These are phyloP conservation scores for Clarias magur DNA, from an alignment of 2,113 vertebrate genomes.

Conservation along the genomic window DNA sequence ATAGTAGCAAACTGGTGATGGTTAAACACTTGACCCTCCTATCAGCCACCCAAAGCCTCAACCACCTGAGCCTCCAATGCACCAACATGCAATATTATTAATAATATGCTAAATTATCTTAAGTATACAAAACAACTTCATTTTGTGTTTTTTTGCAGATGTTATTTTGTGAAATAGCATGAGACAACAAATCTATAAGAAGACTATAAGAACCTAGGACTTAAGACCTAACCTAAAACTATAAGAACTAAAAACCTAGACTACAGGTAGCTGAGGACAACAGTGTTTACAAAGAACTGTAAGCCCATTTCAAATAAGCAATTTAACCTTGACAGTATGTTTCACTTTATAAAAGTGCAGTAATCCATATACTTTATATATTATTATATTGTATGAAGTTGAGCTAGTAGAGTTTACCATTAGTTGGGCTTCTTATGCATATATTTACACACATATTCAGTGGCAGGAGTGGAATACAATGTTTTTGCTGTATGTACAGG, in stretches of 20 bases:
- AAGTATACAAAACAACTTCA: background rate
- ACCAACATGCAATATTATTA: background rate
- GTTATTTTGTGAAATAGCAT: background rate
- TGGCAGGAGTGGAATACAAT: background rate
- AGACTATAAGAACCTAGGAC: no score
- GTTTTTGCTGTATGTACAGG: background rate
- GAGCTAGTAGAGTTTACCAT: background rate
- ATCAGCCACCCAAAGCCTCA: no score
- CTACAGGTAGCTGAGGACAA: background rate
- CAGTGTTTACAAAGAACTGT: background rate
- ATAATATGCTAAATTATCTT: background rate
- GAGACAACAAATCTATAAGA: background rate
- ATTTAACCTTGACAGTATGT: background rate
- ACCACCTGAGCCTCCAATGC: no score
- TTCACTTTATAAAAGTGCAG: background rate
- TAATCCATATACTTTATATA: background rate
- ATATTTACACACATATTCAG: background rate
- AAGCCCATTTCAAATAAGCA: background rate
- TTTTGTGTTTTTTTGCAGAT: no score
- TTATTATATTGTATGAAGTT: background rate
- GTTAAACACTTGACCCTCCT: no score
- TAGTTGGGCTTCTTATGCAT: background rate
- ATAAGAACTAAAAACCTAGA: no score
- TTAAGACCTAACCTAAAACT: no score
- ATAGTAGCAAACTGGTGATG: no score